phyloP scores from a whole-genome alignment of 2,113 vertebrate species.

The Elephantulus edwardii region DNA sequence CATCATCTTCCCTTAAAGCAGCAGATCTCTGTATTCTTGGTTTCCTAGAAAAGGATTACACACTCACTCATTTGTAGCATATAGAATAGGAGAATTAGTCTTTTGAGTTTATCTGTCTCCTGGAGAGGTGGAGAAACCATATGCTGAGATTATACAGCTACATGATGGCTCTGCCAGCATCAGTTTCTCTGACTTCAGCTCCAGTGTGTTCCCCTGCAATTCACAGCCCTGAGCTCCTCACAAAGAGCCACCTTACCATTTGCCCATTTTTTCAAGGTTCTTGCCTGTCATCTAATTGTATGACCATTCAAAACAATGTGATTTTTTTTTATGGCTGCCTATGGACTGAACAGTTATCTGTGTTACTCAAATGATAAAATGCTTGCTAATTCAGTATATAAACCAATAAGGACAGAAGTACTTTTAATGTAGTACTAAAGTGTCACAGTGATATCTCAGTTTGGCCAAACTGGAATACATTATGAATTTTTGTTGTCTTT shows the following conservation, averaged over 20 bases:
- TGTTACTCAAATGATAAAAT: neutral
- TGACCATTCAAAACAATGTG: neutral
- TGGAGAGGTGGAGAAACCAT: neutral
- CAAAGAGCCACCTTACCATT: neutral
- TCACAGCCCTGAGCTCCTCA: neutral
- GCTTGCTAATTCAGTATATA: constrained; percentile 27
- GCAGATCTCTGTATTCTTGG: neutral
- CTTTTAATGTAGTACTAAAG: constrained; percentile 19
- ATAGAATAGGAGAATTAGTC: neutral
- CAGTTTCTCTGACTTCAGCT: neutral
- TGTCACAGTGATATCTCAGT: neutral
- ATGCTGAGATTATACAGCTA: neutral
- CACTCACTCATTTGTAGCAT: neutral
- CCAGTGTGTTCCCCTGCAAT: neutral
- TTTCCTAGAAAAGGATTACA: neutral
- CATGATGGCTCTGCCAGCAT: neutral
- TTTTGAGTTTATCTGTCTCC: neutral
- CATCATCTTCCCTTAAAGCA: constrained; percentile 64
- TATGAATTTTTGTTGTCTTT: neutral
- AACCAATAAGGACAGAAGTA: neutral
- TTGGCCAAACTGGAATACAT: neutral
- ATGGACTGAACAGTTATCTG: neutral
- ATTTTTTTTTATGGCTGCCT: neutral
- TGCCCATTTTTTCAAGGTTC: neutral
- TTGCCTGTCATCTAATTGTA: neutral